Base-by-base conservation (phyloP, 2,888 invertebrate species). In the Emmelina monodactyla region DNA sequence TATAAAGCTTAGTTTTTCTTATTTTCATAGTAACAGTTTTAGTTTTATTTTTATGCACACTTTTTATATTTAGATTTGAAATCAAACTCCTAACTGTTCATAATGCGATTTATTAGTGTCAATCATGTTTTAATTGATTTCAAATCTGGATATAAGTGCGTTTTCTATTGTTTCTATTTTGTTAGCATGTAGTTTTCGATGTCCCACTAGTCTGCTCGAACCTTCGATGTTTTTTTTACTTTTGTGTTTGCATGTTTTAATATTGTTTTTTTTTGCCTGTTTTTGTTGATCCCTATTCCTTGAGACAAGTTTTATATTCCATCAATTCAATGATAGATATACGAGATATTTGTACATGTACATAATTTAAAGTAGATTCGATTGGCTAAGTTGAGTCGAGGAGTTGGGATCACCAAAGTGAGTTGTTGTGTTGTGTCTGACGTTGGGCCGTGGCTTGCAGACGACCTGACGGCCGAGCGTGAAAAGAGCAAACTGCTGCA, bases 401-500 rank as follows among this genome's bases (percentile, higher is more conserved):
- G 37, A 30, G 14, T 35, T 58, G 48, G 57, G 37, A 35, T 37
- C 38, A 40, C 6, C 9, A 14, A 11, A 43, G 37, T 46, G 43
- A 55, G 55, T 59, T 60, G 63, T 67, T 62, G 65, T 64, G 67
- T 64, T 59, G 63, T 53, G 58, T 71, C 66, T 76, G 58, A 75
- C 72, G 58, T 67, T 65, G 75, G 75, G 63, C 69, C 73, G 64
- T 65, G 62, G 53, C 63, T 82, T 88, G 71, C 89, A 97, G 97
- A 97, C 87, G 95, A 95, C 82, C 89, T 97, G 81, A 86, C 94
- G 80, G 85, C 88, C 73, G 94, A 94, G 84, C 92, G 92, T 83
- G 92, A 91, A 85, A 94, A 94, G 87, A 94, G 92, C 87, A 94
- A 93, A 86, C 84, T 92, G 78, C 89, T 97, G 78, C 92, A 94